Evolutionary conservation across 2,113 vertebrate species (phyloP).

Genomic region (Oreochromis tanganicae): DNA sequence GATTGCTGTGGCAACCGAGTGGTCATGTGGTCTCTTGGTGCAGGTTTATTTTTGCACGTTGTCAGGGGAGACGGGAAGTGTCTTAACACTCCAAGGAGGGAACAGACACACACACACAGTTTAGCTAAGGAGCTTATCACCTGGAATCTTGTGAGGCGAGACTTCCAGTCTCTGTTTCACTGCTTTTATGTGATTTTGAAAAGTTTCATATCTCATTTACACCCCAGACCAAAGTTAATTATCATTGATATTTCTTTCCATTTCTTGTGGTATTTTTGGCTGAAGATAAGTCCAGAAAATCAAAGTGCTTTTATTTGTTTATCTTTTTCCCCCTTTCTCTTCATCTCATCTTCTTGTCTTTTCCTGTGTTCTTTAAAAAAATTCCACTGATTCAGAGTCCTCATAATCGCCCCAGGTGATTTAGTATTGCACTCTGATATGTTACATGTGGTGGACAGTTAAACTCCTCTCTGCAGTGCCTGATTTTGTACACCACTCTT

Average conservation of each 20-base stretch:
- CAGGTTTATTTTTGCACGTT: constrained; percentile 64
- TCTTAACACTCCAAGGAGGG: constrained; percentile 24
- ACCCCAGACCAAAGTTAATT: neutral
- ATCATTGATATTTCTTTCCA: neutral
- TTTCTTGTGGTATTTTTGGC: neutral
- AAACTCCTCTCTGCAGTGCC: fast-evolving
- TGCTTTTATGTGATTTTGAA: neutral
- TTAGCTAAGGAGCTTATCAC: neutral
- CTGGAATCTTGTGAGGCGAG: neutral
- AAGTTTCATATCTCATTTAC: neutral
- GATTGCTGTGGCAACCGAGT: constrained; percentile 69
- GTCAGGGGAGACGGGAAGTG: constrained; percentile 60
- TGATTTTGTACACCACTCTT: neutral
- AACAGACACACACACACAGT: neutral
- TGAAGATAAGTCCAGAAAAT: neutral
- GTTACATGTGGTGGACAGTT: neutral
- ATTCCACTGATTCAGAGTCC: neutral
- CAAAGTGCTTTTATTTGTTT: neutral
- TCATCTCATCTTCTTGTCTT: neutral
- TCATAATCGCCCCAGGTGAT: neutral
- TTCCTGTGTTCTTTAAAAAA: neutral
- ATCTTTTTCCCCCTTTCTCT: neutral
- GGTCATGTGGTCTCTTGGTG: constrained; percentile 45
- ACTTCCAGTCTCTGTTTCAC: neutral
- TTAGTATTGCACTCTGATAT: neutral